Base-by-base conservation (phyloP, 2,113 vertebrate species). In the Microtus richardsoni region DNA sequence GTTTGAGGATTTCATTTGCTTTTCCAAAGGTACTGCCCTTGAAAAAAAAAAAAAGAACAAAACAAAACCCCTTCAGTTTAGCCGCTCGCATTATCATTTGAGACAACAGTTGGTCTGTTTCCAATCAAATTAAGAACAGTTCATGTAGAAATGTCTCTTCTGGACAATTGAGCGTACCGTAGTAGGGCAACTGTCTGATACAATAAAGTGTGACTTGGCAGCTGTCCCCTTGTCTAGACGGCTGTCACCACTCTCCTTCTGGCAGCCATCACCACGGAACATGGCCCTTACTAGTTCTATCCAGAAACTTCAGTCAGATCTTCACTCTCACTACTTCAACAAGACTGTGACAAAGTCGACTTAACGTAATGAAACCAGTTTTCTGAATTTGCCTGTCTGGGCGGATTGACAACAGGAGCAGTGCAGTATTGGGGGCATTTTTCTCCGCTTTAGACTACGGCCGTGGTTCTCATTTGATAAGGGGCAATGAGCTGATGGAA, bases 61-160 rank as follows among this genome's bases (percentile, higher is more conserved):
- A 83, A 58, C 78, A 82, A n/a, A 62, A 41, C 9, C 71, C 96
- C 90, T 97, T 90, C 97, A 97, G 96, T 66, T 64, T 96, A 93
- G 97, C 94, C 97, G 91, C 97, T 97, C 96, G 64, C 98, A 98
- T 98, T 98, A 98, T 98, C 97, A 94, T 97, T 98, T 96, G 97
- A 98, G 97, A 98, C 97, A 99, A 99, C 99, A 99, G 99, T 99
- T 99, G 99, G 99, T 99, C 99, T 99, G 99, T 99, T 99, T 99
- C 99, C 99, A 99, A 99, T 99, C 99, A 99, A 99, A 99, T 99
- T 99, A 99, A 99, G 99, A 98, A 99, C 99, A 99, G 99, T 98
- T 99, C 98, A 98, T 97, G 97, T 99, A 99, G 99, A 99, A 99
- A 99, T 99, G 98, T 99, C 99, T 99, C 99, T 99, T 99, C 99